phyloP scores from a whole-genome alignment of 2,888 invertebrate species.

The Galerucella pusilla region DNA sequence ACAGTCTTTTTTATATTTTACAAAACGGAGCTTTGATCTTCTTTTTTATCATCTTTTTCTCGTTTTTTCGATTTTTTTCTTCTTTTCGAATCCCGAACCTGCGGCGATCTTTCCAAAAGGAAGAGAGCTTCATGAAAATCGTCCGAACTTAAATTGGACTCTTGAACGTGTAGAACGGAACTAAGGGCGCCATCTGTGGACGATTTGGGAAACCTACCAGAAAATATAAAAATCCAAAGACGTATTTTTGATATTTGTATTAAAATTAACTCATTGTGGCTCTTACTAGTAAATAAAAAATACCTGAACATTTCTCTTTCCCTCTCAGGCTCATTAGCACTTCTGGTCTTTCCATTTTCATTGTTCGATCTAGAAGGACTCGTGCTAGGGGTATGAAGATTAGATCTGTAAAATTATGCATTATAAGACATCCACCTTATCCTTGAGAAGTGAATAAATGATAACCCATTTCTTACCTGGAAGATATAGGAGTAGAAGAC shows the following conservation, averaged over 20 bases:
- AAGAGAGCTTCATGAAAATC: slow-evolving; percentile 71
- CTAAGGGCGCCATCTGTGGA: slow-evolving; percentile 71
- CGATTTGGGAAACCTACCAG: slow-evolving; percentile 67
- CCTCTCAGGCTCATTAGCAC: slow-evolving; percentile 68
- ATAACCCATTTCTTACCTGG: slow-evolving; percentile 45
- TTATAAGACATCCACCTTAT: neutral
- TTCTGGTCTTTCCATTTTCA: slow-evolving; percentile 64
- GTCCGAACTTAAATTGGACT: slow-evolving; percentile 69
- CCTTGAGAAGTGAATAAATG: too few species aligned
- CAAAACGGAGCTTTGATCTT: slow-evolving; percentile 66
- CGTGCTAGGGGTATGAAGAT: slow-evolving; percentile 57
- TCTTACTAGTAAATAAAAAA: neutral
- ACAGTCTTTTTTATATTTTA: slow-evolving; percentile 59
- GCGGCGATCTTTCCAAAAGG: slow-evolving; percentile 68
- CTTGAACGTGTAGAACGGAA: slow-evolving; percentile 69
- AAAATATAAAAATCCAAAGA: neutral
- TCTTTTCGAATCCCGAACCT: slow-evolving; percentile 66
- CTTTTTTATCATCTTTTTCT: slow-evolving; percentile 63
- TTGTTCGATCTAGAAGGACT: slow-evolving; percentile 56
- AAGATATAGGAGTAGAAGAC: slow-evolving; percentile 61
- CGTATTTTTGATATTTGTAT: too few species aligned
- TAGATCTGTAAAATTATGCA: slow-evolving; percentile 51
- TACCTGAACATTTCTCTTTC: slow-evolving; percentile 67
- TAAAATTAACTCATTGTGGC: neutral
- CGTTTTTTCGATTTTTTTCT: slow-evolving; percentile 66